These are phyloP conservation scores for Drosophila gaucha DNA, from an alignment of 2,888 invertebrate genomes.

Conservation along the genomic window DNA sequence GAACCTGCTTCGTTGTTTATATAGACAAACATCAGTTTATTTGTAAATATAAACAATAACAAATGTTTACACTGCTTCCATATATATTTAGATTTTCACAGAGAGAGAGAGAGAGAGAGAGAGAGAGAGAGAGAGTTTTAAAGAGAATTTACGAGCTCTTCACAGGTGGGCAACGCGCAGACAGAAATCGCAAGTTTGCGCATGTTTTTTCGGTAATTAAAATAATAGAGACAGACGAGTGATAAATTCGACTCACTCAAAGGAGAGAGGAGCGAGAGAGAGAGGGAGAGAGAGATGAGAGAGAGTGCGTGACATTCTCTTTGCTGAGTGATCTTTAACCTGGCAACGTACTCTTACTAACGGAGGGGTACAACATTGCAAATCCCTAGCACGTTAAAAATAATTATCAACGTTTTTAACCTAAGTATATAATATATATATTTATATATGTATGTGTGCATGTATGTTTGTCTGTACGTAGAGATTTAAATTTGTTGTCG, in stretches of 20 bases:
- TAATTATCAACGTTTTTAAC: constrained; percentile 75
- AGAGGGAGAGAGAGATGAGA: not conserved
- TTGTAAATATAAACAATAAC: constrained; percentile 76
- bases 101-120: constrained; percentile 19
- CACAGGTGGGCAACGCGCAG: constrained; percentile 73
- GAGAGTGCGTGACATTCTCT: not conserved
- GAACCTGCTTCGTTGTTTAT: constrained; percentile 32
- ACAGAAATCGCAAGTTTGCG: constrained; percentile 47
- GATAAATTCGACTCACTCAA: constrained; percentile 23
- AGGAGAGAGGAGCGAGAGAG: not conserved
- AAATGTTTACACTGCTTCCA: constrained; percentile 56
- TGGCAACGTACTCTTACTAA: constrained; percentile 24
- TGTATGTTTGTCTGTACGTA: not conserved
- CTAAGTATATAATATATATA: constrained; percentile 32
- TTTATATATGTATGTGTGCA: constrained; percentile 8
- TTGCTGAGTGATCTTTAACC: constrained; percentile 15
- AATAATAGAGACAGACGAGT: constrained; percentile 20
- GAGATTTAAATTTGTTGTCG: constrained; percentile 14
- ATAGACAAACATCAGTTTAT: constrained; percentile 35
- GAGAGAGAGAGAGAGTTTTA: constrained; percentile 7
- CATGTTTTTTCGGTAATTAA: constrained; percentile 67
- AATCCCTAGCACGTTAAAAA: constrained; percentile 80
- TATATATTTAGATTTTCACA: constrained; percentile 38
- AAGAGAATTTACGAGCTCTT: constrained; percentile 14
- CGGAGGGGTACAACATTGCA: constrained; percentile 52